phyloP scores from a whole-genome alignment of 2,888 invertebrate genomes.

The Lasioglossum morio region DNA sequence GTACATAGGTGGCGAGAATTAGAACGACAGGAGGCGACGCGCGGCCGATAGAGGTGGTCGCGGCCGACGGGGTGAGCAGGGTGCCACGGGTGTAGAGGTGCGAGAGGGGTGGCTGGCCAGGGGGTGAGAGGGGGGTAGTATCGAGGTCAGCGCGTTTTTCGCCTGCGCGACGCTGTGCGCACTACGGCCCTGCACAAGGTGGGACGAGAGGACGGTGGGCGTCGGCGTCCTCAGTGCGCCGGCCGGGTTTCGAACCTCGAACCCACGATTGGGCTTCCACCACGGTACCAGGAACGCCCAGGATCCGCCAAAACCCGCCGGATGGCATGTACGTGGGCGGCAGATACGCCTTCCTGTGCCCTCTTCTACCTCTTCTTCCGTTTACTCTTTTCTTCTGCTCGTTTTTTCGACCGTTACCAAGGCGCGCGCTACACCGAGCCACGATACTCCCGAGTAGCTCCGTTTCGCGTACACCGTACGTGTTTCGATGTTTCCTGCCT shows the following conservation, averaged over 20 bases:
- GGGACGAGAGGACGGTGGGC: constrained; percentile 78
- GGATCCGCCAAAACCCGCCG: constrained; percentile 81
- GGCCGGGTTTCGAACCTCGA: constrained; percentile 79
- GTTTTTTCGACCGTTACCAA: constrained; percentile 61
- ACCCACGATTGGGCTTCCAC: constrained; percentile 82
- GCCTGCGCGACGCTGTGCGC: constrained; percentile 81
- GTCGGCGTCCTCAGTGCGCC: constrained; percentile 82
- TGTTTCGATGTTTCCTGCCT: constrained; percentile 42
- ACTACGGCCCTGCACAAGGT: constrained; percentile 75
- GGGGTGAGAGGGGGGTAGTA: constrained; percentile 70
- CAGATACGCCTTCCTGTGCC: constrained; percentile 80
- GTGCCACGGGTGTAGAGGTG: constrained; percentile 37
- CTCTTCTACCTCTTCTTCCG: constrained; percentile 70
- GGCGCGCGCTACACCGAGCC: constrained; percentile 47
- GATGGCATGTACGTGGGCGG: constrained; percentile 80
- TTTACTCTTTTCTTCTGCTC: constrained; percentile 63
- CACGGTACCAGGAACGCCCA: constrained; percentile 82
- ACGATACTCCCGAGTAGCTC: constrained; percentile 36
- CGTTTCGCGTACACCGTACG: constrained; percentile 41
- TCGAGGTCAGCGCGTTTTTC: constrained; percentile 84
- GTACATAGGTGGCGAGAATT: constrained; percentile 68
- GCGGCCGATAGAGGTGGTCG: constrained; percentile 32
- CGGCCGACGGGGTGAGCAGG: neutral
- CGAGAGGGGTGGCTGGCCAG: constrained; percentile 36
- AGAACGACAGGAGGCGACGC: constrained; percentile 61